Base-by-base conservation (phyloP, 2,113 vertebrate species). In the Nestor notabilis region DNA sequence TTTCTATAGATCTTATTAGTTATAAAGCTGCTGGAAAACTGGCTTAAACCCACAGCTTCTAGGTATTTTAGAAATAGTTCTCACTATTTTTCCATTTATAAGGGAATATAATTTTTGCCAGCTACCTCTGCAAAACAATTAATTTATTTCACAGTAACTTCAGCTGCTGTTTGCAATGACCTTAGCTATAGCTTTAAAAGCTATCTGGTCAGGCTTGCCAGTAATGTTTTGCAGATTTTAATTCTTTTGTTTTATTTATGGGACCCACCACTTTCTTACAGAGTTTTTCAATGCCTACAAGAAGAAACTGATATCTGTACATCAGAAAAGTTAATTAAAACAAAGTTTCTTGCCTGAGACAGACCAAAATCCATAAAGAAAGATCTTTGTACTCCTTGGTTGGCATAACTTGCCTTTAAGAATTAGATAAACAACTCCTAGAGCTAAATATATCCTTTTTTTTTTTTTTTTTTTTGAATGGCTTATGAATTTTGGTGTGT, bases 1-100 rank as follows among this genome's bases (percentile, higher is more conserved):
- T 92, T 97, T 92, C 83, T 80, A 74, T 88, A 96, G 97, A 95
- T 66, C 39, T 92, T 66, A 37, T n/a, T 92, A 89, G 43, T 93
- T 95, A 81, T 33, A 33, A 92, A 90, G 84, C 55, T 78, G 5
- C 63, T 93, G 94, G 94, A 86, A 95, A 97, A 77, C 83, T 96
- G 97, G 93, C 82, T 44, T 41, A 70, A 77, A 50, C 43, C 87
- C 90, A 74, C 55, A 56, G n/a, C 29, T 81, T 96, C 82, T 74
- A 80, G 24, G 43, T 68, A 79, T 90, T 89, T 87, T 35, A 49
- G 41, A 79, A 93, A 92, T 65, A 92, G 75, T 76, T 89, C 90
- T 93, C 70, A 63, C 11, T 89, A 16, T 46, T 87, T 93, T 90
- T 96, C 85, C 50, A 13, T 8, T 9, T 88, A 31, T n/a, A 37